Base-by-base conservation (phyloP, 2,888 invertebrate genomes). In the Nomada fucata region DNA sequence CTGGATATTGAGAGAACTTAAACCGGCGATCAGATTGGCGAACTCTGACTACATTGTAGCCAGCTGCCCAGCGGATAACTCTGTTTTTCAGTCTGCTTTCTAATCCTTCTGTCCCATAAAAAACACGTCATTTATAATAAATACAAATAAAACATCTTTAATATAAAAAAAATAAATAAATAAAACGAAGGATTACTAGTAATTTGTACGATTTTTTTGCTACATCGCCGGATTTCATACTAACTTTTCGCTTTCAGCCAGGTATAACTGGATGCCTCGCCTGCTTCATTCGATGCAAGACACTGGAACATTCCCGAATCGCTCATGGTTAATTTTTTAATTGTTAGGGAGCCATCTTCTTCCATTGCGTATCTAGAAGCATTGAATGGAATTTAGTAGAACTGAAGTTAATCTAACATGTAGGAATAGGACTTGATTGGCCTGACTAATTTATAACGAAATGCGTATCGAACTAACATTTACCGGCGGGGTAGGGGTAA, bases 221-320 rank as follows among this genome's bases (percentile, higher is more conserved):
- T 20, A 18, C 5, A 26, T 11, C 11, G 5, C 5, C 0, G 13
- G n/a, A 20, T 23, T 42, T 4, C 44, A 11, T 59, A 96, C 98
- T 97, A 95, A 98, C 98, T 98, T 96, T 98, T 98, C 44, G 98
- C 98, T 94, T 97, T 97, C 60, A 99, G 94, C 98, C 98, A 99
- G 2, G 98, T 98, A 88, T 97, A 97, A 83, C 97, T 96, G 5
- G 98, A 97, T 72, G 97, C 96, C 94, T 98, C 97, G 15, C 99
- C 99, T 2, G 98, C 99, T 89, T 96, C 96, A 93, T 99, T 99
- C 73, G 95, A 95, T 0, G 98, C 98, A 90, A 98, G 96, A 93
- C 99, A 99, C 94, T 99, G 99, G 92, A 97, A 99, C 95, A 99
- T 97, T 65, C 98, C 99, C 84, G 97, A 97, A 94, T 99, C 98